Percentiles rank a stretch among this genome's conserved stretches.
These are phyloP conservation scores for Sebastes jordani DNA, from an alignment of 2,797 vertebrate species.

Conservation along the genomic window DNA sequence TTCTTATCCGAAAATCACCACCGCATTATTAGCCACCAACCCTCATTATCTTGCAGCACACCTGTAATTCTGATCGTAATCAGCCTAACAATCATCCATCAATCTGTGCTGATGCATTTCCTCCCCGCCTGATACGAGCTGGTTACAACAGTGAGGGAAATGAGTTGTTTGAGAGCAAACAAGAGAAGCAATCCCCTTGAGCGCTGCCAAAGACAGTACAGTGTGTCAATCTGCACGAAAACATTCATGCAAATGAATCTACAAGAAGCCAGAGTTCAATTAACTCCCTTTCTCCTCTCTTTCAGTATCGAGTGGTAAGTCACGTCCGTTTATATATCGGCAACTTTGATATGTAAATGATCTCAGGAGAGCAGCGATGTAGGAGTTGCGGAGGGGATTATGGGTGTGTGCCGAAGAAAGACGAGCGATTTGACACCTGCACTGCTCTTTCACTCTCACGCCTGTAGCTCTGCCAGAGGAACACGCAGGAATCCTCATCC, in stretches of 20 bases:
- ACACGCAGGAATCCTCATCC: constrained; percentile 8
- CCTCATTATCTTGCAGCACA: constrained; percentile 53
- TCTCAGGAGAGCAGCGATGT: constrained; percentile 7
- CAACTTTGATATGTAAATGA: constrained; percentile 54
- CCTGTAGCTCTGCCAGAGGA: constrained; percentile 11
- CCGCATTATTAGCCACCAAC: constrained; percentile 33
- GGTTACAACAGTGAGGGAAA: constrained; percentile 12
- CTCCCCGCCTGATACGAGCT: neutral
- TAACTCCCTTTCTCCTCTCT: constrained; percentile 31
- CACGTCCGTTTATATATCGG: constrained; percentile 28
- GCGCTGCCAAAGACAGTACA: neutral
- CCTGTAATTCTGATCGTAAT: constrained; percentile 56
- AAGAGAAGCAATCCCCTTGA: constrained; percentile 1
- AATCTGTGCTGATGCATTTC: constrained; percentile 26
- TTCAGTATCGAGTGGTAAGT: constrained; percentile 21
- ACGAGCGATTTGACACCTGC: constrained; percentile 38
- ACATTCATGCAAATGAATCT: constrained; percentile 61
- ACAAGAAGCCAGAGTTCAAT: constrained; percentile 42
- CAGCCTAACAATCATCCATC: constrained; percentile 36
- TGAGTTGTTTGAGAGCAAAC: constrained; percentile 29
- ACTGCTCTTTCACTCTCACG: constrained; percentile 17
- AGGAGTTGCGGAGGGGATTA: neutral
- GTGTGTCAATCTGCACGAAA: constrained; percentile 18
- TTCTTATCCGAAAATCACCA: constrained; percentile 39
- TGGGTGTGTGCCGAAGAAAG: constrained; percentile 30